Base-by-base conservation (phyloP, 2,888 invertebrate genomes). In the Drosophila infuscata region DNA sequence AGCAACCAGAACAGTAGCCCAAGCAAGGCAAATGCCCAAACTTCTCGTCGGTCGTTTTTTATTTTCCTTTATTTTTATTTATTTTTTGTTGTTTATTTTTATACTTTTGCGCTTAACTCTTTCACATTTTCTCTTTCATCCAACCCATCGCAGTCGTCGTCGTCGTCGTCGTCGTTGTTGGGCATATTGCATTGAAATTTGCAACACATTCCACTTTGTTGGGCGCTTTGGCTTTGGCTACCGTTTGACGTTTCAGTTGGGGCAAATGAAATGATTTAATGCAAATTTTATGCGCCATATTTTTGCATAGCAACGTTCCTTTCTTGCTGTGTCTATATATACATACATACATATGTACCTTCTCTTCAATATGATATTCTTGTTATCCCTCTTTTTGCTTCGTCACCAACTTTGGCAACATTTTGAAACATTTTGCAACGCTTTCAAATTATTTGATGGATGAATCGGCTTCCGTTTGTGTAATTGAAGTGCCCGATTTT, bases 131-230 rank as follows among this genome's bases (percentile, higher is more conserved):
- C 69, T 56, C 66, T 74, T 69, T 76, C 41, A 65, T 62, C 78
- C 65, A 58, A 20, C 20, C 20, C 46, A 46, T 25, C 12, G 46
- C 6, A 15, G 20, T 57, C 20, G 33, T 25, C 54, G 36, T 52
- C 66, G 48, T n/a, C 76, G 48, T 33, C 70, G 29, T 62, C 70
- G 29, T 62, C 68, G 29, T 54, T 49, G 36, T 66, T 68, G 79
- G 79, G 81, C 84, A 78, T 83, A 89, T 87, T 90, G 85, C 91
- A 87, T 89, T 90, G 88, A 81, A 90, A 90, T 87, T 89, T 85
- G 84, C 85, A 86, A 89, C 85, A 87, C 84, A 90, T 89, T 90
- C 72, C 74, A 80, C 69, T 86, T 84, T 87, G 82, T 65, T 83
- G 78, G 60, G 67, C 60, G 74, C 59, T 67, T 62, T 46, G 48